phyloP scores from a whole-genome alignment of 2,888 invertebrate species.

The Drosophila greeni region DNA sequence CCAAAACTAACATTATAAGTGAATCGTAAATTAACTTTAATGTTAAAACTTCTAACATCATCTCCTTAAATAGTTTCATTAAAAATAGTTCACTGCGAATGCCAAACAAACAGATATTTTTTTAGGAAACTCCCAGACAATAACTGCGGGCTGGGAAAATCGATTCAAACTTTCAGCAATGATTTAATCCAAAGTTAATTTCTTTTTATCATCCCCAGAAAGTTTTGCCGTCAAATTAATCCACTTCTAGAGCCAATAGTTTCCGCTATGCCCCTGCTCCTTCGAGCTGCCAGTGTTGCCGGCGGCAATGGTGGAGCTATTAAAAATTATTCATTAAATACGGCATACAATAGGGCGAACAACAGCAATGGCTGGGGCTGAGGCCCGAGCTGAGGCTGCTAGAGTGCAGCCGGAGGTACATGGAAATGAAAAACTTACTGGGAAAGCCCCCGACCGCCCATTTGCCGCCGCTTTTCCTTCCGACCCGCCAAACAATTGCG shows the following conservation, averaged over 20 bases:
- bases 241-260: constrained; percentile 32
- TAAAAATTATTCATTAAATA: constrained; percentile 71
- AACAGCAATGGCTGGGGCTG: constrained; percentile 20
- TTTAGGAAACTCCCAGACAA: constrained; percentile 10
- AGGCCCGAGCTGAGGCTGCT: background rate
- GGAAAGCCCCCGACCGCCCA: constrained; percentile 42
- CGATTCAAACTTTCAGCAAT: constrained; percentile 20
- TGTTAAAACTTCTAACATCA: background rate
- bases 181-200: constrained; percentile 35
- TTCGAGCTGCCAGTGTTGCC: constrained; percentile 12
- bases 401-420: constrained; percentile 54
- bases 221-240: constrained; percentile 36
- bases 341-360: constrained; percentile 49
- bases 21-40: background rate
- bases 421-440: constrained; percentile 52
- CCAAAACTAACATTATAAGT: background rate
- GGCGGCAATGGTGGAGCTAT: constrained; percentile 51
- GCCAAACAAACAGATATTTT: background rate
- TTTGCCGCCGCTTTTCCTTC: constrained; percentile 8
- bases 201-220: constrained; percentile 27
- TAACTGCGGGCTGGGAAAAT: constrained; percentile 3
- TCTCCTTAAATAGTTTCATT: background rate
- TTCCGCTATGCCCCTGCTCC: constrained; percentile 8
- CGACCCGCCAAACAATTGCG: constrained; percentile 38
- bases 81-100: background rate